Conservation (phyloP, 2,113 vertebrate species). For the Notarius lentiginosus region DNA sequence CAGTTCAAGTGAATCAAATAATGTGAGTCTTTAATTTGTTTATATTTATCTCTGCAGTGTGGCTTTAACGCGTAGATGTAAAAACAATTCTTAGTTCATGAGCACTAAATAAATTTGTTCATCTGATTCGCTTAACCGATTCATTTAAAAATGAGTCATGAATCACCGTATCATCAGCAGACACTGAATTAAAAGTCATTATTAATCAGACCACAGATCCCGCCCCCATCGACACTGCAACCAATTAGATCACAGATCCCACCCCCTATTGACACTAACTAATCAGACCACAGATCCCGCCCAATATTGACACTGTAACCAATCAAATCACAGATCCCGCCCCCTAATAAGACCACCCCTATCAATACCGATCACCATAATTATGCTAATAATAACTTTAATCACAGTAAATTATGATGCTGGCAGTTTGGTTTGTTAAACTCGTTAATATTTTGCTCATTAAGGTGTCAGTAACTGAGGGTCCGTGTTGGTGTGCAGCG, state of each 20-base stretch:
- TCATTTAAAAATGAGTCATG: background rate
- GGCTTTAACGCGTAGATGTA: background rate
- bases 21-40: background rate
- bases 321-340: background rate
- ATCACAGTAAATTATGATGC: background rate
- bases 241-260: too few relatives aligned
- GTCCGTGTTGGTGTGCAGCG: too few relatives aligned
- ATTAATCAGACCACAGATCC: background rate
- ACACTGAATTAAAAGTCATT: background rate
- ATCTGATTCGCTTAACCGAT: background rate
- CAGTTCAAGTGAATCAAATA: background rate
- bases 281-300: too few relatives aligned
- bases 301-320: background rate
- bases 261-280: too few relatives aligned
- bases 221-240: background rate
- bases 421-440: background rate
- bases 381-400: background rate
- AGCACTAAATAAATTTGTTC: background rate
- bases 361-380: background rate
- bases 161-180: background rate
- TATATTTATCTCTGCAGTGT: background rate
- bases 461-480: background rate
- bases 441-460: background rate
- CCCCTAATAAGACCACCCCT: background rate
- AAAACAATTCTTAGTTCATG: background rate